A percentile compares a stretch with the other conserved stretches of the same genome.
Evolutionary conservation across 2,113 vertebrate genomes (phyloP).

Genomic region (Mus musculus): GRCm39 chr4:91091501-91092000

Average conservation of each 20-base stretch:
- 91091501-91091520: not conserved
- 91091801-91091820: not conserved
- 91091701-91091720: not conserved
- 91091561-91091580: not conserved
- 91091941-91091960: not conserved
- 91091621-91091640: not conserved
- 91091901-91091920: not conserved
- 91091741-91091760: not conserved
- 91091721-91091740: not conserved
- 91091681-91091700: not conserved
- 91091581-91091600: not conserved
- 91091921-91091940: not conserved
- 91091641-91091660: not conserved
- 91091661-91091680: not conserved
- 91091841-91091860: not conserved
- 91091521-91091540: not conserved
- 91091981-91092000: not conserved
- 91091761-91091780: not conserved
- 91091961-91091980: not conserved
- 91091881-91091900: not conserved
- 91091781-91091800: not conserved
- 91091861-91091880: not conserved
- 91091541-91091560: not conserved
- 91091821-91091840: not conserved
- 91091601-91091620: not conserved